Base-by-base conservation (phyloP, 2,113 vertebrate genomes). In the Solea solea region DNA sequence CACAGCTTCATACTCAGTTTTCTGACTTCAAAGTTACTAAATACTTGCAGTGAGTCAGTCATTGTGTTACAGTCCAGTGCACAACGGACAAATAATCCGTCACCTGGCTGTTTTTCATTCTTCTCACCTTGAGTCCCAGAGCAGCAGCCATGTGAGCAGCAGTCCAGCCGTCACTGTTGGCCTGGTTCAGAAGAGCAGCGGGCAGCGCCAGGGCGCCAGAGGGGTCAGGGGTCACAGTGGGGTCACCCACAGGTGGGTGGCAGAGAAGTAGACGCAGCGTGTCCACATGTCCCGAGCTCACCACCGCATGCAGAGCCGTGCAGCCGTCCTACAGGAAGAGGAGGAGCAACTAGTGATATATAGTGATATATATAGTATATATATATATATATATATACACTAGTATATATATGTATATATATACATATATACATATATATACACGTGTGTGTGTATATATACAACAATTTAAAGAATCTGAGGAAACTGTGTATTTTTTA, bases 81-180 rank as follows among this genome's bases (percentile, higher is more conserved):
- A 9, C 28, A 40, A 39, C 3, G 39, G n/a, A 49, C 51, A 53
- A 5, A 25, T 21, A 21, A 21, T 21, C 21, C 21, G 25, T 12
- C 12, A 27, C 9, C 6, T 27, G 3, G 25, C 25, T 25, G 44
- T 12, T 12, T 49, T 11, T 2, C 16, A 5, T 10, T 4, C 90
- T 10, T 4, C 90, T 82, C 67, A 98, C 97, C 96, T 98, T 98
- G 90, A 96, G 95, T 70, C 97, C 97, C 79, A 95, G 95, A 21
- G 96, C 96, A 45, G 97, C 97, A 60, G 97, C 96, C 85, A 96
- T 95, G 62, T 97, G 97, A 44, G 97, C 96, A 78, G 97, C 95
- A 3, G 96, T 99, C 97, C 97, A 98, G 58, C 97, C 96, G 13
- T 98, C 96, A 56, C 87, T 86, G 91, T 98, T 94, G 74, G 94